A percentile compares a stretch with the other conserved stretches of the same genome.
phyloP scores from a whole-genome alignment of 2,797 vertebrate species.

The Eulemur albifrons region DNA sequence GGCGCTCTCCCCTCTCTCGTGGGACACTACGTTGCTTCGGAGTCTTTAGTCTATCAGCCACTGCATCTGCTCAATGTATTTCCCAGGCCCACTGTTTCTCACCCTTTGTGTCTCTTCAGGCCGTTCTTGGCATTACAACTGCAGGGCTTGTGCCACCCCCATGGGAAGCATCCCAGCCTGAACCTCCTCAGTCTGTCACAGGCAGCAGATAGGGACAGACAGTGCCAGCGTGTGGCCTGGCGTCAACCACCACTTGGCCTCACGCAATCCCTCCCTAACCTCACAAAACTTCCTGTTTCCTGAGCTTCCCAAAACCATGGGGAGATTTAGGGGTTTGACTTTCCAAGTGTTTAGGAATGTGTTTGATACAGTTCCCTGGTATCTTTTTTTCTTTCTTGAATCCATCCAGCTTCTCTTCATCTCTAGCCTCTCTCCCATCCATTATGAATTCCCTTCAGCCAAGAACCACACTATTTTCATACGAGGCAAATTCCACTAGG shows the following conservation, averaged over 20 bases:
- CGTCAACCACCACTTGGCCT: background rate
- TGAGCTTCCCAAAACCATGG: background rate
- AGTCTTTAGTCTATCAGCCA: background rate
- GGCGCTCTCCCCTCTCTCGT: background rate
- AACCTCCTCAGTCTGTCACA: background rate
- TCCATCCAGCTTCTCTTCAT: background rate
- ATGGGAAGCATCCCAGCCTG: background rate
- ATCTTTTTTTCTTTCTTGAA: background rate
- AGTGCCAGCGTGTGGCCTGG: background rate
- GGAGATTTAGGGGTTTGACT: background rate
- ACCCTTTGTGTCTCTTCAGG: background rate
- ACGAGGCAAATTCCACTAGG: background rate
- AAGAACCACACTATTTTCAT: background rate
- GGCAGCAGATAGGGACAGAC: background rate
- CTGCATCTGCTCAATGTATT: background rate
- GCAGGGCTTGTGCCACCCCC: background rate
- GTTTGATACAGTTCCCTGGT: background rate
- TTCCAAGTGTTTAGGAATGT: background rate
- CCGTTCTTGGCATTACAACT: background rate
- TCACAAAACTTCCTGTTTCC: conserved; percentile 33
- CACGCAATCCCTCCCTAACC: background rate
- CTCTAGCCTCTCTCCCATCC: background rate
- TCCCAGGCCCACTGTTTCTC: background rate
- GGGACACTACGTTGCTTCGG: too few relatives aligned
- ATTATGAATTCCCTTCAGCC: background rate